Evolutionary conservation across 2,113 vertebrate genomes (phyloP).

Genomic region (Lamprotornis superbus): DNA sequence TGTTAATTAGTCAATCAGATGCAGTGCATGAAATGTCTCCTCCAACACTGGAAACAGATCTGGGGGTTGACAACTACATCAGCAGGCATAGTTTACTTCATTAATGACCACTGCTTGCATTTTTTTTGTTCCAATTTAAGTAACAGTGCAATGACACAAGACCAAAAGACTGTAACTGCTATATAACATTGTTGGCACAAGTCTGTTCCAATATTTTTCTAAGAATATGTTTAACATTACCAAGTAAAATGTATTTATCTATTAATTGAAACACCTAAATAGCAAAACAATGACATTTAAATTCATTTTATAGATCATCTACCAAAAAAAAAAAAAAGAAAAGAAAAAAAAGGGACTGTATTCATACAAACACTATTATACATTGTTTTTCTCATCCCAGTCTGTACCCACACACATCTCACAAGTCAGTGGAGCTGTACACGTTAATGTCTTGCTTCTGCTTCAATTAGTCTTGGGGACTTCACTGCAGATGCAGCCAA

Average conservation of each 20-base stretch:
- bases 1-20: neutral
- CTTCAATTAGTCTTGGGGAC: neutral
- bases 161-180: neutral
- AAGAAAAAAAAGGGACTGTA: neutral
- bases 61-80: neutral
- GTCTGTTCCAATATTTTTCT: neutral
- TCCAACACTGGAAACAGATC: neutral
- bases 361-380: neutral
- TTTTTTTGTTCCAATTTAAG: neutral
- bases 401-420: neutral
- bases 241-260: neutral
- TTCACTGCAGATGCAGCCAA: neutral
- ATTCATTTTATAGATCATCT: neutral
- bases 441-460: neutral
- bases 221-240: neutral
- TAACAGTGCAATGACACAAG: neutral
- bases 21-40: neutral
- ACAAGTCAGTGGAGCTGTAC: neutral
- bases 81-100: neutral
- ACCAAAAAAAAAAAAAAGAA: neutral
- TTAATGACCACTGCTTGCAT: neutral
- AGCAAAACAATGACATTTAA: neutral
- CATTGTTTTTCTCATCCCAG: neutral
- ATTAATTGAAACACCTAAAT: neutral
- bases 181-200: neutral